phyloP scores from a whole-genome alignment of 2,797 vertebrate genomes.

The Scolopax rusticola region DNA sequence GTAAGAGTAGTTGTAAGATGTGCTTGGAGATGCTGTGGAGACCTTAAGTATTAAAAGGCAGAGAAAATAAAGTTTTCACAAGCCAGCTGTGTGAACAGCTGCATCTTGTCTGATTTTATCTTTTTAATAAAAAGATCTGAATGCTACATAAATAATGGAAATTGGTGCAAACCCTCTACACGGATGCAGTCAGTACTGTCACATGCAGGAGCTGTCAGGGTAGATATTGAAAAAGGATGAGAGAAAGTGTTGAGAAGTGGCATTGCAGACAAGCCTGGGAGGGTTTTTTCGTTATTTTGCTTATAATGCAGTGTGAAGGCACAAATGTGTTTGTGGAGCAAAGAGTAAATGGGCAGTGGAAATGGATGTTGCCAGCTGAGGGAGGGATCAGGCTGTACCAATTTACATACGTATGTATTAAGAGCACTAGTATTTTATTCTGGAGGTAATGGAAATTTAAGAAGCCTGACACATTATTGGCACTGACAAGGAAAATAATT shows the following conservation, averaged over 20 bases:
- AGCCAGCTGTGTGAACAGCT: slow-evolving; percentile 45
- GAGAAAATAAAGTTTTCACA: neutral
- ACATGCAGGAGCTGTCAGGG: neutral
- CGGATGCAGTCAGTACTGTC: neutral
- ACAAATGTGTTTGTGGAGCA: neutral
- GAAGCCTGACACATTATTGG: neutral
- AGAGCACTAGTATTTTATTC: neutral
- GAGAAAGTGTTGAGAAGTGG: neutral
- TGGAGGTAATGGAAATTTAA: neutral
- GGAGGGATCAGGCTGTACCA: neutral
- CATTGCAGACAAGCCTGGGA: neutral
- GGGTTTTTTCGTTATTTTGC: slow-evolving; percentile 3
- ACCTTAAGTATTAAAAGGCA: neutral
- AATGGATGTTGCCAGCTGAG: neutral
- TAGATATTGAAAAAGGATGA: neutral
- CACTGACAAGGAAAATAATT: neutral
- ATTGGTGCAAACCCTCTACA: neutral
- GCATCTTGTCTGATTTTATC: slow-evolving; percentile 13
- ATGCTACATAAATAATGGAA: neutral
- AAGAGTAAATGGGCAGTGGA: neutral
- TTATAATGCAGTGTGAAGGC: neutral
- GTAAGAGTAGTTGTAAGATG: neutral
- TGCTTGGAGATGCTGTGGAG: neutral
- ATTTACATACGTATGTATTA: neutral
- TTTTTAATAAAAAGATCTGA: slow-evolving; percentile 28